Base-by-base conservation (phyloP, 2,113 vertebrate species). In the Lasiurus cinereus region DNA sequence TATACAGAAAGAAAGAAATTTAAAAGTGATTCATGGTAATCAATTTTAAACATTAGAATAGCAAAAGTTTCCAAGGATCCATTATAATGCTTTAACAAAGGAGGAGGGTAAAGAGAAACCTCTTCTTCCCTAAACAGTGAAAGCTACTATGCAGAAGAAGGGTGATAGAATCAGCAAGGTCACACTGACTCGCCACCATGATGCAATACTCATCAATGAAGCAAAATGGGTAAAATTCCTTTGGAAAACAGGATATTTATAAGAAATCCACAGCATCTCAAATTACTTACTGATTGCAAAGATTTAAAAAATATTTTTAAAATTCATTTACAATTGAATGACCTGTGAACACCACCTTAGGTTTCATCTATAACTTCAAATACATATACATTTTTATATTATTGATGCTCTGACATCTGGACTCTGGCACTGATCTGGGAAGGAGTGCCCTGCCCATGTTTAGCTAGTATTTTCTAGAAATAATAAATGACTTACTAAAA, bases 41-140 rank as follows among this genome's bases (percentile, higher is more conserved):
- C 3, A 8, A 70, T 46, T 93, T 78, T 70, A 64, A 93, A 70
- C 52, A 48, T 62, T 36, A 62, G 3, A 91, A 64, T 52, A 59
- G 79, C 19, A 67, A 70, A 90, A 88, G 7, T 79, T 78, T 79
- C 22, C 5, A n/a, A 16, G 36, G 13, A 74, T 76, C 9, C 16
- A 29, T 69, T 43, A n/a, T 67, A 14, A 48, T 80, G 39, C 46
- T 88, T 93, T 72, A 83, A 36, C 16, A 83, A 77, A 3, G 15
- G 6, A 77, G 2, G 5, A 77, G 6, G 8, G 0, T 24, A 14
- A 76, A 56, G 2, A 70, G 15, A 83, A 76, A 36, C 6, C 18
- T 43, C 27, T 66, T 74, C 13, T 72, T 86, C 90, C 72, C 29
- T 82, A 13, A 84, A 64, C 36, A 93, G 72, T 83, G n/a, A 77